A percentile compares a stretch with the other conserved stretches of the same genome.
Evolutionary conservation across 1,140 invertebrate species (phyloP).

Genomic region (Solenopsis invicta): DNA sequence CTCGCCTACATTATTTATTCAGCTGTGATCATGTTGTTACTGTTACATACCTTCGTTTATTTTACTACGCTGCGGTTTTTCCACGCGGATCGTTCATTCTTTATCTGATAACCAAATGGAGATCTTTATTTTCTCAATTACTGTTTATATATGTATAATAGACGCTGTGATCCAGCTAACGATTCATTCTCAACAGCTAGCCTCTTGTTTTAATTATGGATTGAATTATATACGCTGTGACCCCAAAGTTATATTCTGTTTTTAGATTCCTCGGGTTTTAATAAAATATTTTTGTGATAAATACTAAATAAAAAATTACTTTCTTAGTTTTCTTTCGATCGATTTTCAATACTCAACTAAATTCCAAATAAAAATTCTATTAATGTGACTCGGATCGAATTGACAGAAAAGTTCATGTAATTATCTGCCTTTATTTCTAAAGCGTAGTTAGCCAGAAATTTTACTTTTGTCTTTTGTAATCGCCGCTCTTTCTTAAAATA

Average conservation of each 20-base stretch:
- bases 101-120: slow-evolving; percentile 50
- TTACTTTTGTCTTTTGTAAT: not conserved
- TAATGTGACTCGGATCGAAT: not conserved
- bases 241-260: not conserved
- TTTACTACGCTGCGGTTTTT: slow-evolving; percentile 30
- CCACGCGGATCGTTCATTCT: not conserved
- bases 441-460: not conserved
- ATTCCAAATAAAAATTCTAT: not conserved
- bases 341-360: not conserved
- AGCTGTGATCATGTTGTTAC: slow-evolving; percentile 3
- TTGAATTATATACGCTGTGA: slow-evolving; percentile 35
- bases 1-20: slow-evolving; percentile 41
- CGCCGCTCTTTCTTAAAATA: not conserved
- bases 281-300: not conserved
- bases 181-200: slow-evolving; percentile 61
- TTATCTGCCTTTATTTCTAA: not conserved
- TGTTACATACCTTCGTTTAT: slow-evolving; percentile 32
- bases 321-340: not conserved
- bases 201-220: slow-evolving; percentile 63
- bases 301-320: slow-evolving; percentile 1
- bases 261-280: not conserved
- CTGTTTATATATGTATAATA: slow-evolving; percentile 66
- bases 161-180: slow-evolving; percentile 53
- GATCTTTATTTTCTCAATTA: slow-evolving; percentile 45
- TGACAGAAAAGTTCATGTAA: not conserved